Conservation (phyloP, 2,797 vertebrate genomes). For the Telmatherina bonti region DNA sequence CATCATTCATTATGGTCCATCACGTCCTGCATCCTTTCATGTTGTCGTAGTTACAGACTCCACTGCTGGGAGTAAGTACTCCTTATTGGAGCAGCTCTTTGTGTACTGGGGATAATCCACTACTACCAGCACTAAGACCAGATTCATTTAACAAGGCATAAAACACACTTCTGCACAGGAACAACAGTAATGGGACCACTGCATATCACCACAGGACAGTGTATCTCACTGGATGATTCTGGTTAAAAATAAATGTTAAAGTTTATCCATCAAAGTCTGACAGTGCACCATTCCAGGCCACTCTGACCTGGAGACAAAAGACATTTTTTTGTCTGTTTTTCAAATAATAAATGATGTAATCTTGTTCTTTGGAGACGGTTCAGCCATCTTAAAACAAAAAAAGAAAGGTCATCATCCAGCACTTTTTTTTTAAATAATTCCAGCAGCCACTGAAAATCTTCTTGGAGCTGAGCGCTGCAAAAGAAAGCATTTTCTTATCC, state of each 20-base stretch:
- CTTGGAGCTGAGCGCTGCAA: slow-evolving; percentile 32
- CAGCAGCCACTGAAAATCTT: slow-evolving; percentile 41
- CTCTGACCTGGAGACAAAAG: neutral
- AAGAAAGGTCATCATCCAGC: neutral
- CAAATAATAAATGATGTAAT: neutral
- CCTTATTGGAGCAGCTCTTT: neutral
- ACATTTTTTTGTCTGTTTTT: neutral
- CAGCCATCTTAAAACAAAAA: slow-evolving; percentile 2
- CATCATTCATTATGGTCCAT: neutral
- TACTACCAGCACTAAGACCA: neutral
- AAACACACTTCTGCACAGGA: no score
- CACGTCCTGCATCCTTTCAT: neutral
- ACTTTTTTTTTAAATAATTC: slow-evolving; percentile 31
- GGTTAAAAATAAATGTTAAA: neutral
- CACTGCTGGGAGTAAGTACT: neutral
- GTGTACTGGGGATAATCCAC: neutral
- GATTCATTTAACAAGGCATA: neutral
- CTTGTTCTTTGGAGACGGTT: neutral
- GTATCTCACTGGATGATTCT: neutral
- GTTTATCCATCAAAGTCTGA: neutral
- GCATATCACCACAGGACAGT: no score
- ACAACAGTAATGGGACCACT: no score
- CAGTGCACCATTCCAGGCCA: neutral
- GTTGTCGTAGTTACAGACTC: neutral
- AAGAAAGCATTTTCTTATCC: slow-evolving; percentile 53